These are phyloP conservation scores for Polydrusus cervinus DNA, from an alignment of 2,888 invertebrate genomes.

Conservation along the genomic window DNA sequence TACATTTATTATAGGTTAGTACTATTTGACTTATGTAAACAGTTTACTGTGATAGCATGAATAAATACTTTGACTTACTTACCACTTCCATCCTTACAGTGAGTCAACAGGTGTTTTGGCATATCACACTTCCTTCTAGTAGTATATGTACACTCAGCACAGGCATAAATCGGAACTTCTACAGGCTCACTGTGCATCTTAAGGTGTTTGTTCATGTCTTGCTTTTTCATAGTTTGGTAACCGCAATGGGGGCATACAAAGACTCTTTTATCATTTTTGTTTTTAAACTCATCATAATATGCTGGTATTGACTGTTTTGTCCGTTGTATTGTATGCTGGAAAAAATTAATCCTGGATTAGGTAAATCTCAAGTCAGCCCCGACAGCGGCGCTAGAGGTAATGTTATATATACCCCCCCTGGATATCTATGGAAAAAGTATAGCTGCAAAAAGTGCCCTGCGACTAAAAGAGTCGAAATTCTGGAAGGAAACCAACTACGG, in stretches of 20 bases:
- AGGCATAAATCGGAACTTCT: constrained; percentile 48
- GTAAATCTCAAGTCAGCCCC: too few relatives aligned
- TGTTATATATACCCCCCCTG: too few relatives aligned
- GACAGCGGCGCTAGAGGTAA: too few relatives aligned
- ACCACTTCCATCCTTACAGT: constrained; percentile 53
- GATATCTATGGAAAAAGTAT: too few relatives aligned
- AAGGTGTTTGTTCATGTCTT: constrained; percentile 45
- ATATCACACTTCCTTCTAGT: constrained; percentile 54
- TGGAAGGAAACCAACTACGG: too few relatives aligned
- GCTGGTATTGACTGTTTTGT: constrained; percentile 34
- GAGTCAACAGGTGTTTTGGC: constrained; percentile 54
- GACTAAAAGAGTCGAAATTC: too few relatives aligned
- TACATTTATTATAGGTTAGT: too few relatives aligned
- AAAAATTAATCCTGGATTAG: neutral
- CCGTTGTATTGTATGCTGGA: neutral
- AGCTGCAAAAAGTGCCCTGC: too few relatives aligned
- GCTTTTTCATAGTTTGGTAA: constrained; percentile 47
- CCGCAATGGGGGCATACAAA: constrained; percentile 52
- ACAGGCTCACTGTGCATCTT: constrained; percentile 35
- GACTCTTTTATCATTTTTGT: constrained; percentile 25
- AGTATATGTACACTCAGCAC: constrained; percentile 53
- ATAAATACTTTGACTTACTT: too few relatives aligned
- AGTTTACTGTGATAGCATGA: too few relatives aligned
- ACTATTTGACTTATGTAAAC: too few relatives aligned
- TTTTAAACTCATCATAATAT: constrained; percentile 33